Base-by-base conservation (phyloP, 2,797 vertebrate genomes). In the Hoplostethus atlanticus region DNA sequence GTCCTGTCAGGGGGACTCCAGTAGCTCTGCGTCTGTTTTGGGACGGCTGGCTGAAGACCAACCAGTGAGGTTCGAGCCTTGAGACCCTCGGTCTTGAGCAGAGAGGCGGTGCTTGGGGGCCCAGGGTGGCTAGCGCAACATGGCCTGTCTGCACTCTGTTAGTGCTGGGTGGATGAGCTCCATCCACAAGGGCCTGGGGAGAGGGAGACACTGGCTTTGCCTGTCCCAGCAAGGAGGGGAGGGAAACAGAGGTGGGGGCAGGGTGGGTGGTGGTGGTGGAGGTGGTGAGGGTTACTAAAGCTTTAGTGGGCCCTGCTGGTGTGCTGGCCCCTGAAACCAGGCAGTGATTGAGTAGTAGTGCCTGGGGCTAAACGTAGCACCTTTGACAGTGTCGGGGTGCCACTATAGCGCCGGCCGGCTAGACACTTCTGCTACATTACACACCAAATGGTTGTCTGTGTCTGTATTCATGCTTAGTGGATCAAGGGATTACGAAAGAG, bases 351-450 rank as follows among this genome's bases (percentile, higher is more conserved):
- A 87, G 81, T 68, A 76, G 84, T 76, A 70, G 69, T 59, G 89
- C 89, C 85, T 81, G 86, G 70, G 84, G 91, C 86, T 86, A 85
- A 90, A 90, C 76, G 66, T 75, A 79, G 85, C 84, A 90, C 91
- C 88, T 92, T 86, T 88, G 91, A 91, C 89, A 84, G 80, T 82
- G 86, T 88, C 69, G 50, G 86, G 89, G 84, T 86, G 89, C 77
- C 76, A 81, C 89, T 83, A 87, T 81, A 76, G 84, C 8, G 64
- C 78, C 51, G 55, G 83, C 79, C 84, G 81, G 79, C 71, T 38
- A 77, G 73, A 85, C 59, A 84, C 84, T 89, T 91, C 89, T 89
- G 89, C 87, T 91, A 87, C 84, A 92, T 91, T 92, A 87, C 61
- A 82, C 91, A 86, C 79, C 88, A 87, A 87, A 86, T 21, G 72